Evolutionary conservation across 2,888 invertebrate genomes (phyloP), one percentile per base, ranked within the genome.

Genomic region (Lasioglossum oenotherae): DNA sequence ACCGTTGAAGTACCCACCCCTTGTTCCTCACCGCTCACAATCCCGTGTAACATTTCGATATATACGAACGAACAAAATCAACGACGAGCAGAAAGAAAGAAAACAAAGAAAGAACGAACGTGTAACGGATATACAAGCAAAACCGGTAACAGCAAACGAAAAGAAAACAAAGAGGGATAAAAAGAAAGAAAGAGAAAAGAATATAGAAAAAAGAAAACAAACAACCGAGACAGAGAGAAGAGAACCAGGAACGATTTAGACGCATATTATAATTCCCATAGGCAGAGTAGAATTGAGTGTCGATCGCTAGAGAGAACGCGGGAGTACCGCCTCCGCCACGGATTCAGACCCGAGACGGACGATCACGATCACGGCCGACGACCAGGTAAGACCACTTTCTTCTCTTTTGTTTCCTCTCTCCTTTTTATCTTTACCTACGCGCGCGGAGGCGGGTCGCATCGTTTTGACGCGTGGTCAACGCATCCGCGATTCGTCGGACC

Each of bases 241-340:
- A 86, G 74, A 86, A 87, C 78, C 85, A 86, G 87, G 83, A 84
- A 89, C 88, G 86, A 90, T 88, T 90, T 89, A 90, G 91, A 91
- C 79, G 88, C 89, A 90, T 89, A 91, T 91, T 91, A 69, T 69
- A 90, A 91, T 88, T 89, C 88, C 84, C 85, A 90, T 91, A 90
- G 88, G 91, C 91, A 89, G 64, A 77, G 91, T 91, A 90, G 89
- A 90, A 85, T 90, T 88, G 89, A 91, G 91, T 89, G 89, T 90
- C 91, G 90, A 90, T 90, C 89, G 91, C 84, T 89, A 91, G 88
- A 88, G 83, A 90, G 86, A 89, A 85, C 84, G 80, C 75, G 84
- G 82, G 78, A 81, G 75, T 73, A 75, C 80, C 64, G 44, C 84
- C 69, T 35, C 35, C 23, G 10, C 82, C 74, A 80, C 35, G 82